These are phyloP conservation scores for Sula dactylatra DNA, from an alignment of 2,113 vertebrate species.

Conservation along the genomic window DNA sequence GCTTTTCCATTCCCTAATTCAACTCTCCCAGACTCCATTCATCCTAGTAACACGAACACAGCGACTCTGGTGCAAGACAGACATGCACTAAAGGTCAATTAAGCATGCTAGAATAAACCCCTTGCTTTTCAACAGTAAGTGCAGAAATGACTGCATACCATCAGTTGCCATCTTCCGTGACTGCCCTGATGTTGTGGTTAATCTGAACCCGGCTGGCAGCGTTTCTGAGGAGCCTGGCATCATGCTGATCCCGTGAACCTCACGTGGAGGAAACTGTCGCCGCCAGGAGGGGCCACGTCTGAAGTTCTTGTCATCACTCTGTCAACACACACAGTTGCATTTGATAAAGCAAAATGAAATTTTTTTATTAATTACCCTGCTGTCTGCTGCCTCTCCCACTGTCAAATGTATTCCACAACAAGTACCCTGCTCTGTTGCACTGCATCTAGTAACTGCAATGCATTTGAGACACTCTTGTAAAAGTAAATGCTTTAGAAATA, in stretches of 20 bases:
- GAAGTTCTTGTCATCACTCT: slow-evolving; percentile 93
- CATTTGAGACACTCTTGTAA: background rate
- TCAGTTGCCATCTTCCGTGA: slow-evolving; percentile 90
- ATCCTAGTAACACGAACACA: background rate
- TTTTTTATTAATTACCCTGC: background rate
- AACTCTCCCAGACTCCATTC: background rate
- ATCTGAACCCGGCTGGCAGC: slow-evolving; percentile 92
- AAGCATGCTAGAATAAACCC: background rate
- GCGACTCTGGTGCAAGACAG: rapidly evolving
- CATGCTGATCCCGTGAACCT: slow-evolving; percentile 97
- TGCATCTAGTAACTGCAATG: background rate
- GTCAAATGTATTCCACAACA: background rate
- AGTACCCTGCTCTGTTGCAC: background rate
- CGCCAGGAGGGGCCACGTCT: slow-evolving; percentile 91
- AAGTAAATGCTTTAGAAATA: background rate
- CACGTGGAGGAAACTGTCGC: slow-evolving; percentile 92
- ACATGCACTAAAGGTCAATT: background rate
- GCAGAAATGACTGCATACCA: slow-evolving; percentile 72
- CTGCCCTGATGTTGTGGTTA: slow-evolving; percentile 92
- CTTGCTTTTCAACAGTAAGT: background rate
- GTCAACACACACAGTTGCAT: slow-evolving; percentile 23
- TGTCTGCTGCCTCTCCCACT: background rate
- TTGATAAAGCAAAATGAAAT: background rate
- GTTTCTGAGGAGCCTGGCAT: slow-evolving; percentile 98
- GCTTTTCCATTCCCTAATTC: background rate